These are phyloP conservation scores for Eudemis profundana DNA, from an alignment of 2,888 invertebrate species.

Conservation along the genomic window DNA sequence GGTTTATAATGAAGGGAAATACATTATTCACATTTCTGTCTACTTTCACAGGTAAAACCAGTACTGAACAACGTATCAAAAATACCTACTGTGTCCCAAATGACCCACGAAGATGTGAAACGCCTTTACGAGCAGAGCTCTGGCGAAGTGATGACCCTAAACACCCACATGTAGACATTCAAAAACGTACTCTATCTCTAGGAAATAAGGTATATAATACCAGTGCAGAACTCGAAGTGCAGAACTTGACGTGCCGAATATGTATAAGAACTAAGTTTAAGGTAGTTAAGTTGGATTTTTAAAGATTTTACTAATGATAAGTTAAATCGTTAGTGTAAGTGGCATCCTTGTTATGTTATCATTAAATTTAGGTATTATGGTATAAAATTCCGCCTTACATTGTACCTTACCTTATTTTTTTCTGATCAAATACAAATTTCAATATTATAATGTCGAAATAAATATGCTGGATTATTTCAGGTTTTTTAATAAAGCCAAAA, in stretches of 20 bases:
- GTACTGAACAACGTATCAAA: constrained; percentile 61
- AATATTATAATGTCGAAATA: no score
- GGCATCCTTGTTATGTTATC: constrained; percentile 16
- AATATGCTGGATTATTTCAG: no score
- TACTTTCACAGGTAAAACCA: constrained; percentile 71
- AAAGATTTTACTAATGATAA: constrained; percentile 25
- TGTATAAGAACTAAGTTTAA: constrained; percentile 16
- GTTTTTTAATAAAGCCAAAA: no score
- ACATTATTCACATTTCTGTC: no score
- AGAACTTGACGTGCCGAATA: constrained; percentile 48
- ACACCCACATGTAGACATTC: constrained; percentile 69
- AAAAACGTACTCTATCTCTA: background rate
- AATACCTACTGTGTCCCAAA: constrained; percentile 73
- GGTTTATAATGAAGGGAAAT: no score
- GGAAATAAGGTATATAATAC: constrained; percentile 43
- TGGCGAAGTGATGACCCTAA: constrained; percentile 65
- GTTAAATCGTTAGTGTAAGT: constrained; percentile 4
- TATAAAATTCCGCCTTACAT: no score
- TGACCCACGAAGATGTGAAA: constrained; percentile 75
- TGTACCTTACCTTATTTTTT: no score
- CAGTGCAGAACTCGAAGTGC: constrained; percentile 42
- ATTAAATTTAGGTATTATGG: background rate
- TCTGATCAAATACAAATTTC: no score
- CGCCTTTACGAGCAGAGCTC: constrained; percentile 73
- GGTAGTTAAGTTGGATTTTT: constrained; percentile 17